Evolutionary conservation across 2,113 vertebrate genomes (phyloP), one percentile per base, ranked within the genome.

Genomic region (Clarias magur): DNA sequence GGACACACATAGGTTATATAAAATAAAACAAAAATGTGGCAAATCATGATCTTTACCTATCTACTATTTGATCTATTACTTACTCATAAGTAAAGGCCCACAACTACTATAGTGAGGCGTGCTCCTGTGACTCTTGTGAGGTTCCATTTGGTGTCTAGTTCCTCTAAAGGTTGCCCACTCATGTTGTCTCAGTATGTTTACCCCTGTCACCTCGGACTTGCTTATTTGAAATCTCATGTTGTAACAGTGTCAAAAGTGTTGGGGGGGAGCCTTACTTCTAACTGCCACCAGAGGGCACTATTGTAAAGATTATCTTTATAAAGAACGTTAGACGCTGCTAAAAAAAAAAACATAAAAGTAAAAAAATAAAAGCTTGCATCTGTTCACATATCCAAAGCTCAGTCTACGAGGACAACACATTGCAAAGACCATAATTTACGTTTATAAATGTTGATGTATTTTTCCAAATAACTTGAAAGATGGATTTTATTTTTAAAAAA

Each of bases 241-340:
- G 10, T 12, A 25, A 4, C 23, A n/a, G 1, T 27, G 11, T 65
- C n/a, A 65, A 65, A 65, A 65, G 63, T 27, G 25, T 48, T 48
- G 48, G 48, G 48, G 6, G 7, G 48, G 67, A 27, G 19, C 3
- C 62, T 56, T 19, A 72, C 67, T 73, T 15, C 21, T 25, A 12
- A 34, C 8, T 80, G n/a, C 62, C 75, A 86, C 48, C n/a, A 86
- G 85, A 57, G 85, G 85, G 4, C 85, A 65, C 75, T 68, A 16
- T 68, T 10, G 4, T 38, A 80, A 79, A 67, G n/a, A 38, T 67
- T 1, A 85, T 67, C 48, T 4, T 4, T 78, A 27, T 25, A 53
- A 5, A 34, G 0, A 62, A 48, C 9, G 15, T n/a, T 17, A 38
- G 17, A 30, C 17, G 21, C 13, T 30, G 12, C 59, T 60, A 21